A percentile compares a stretch with the other conserved stretches of the same genome.
Conservation (phyloP, 2,113 vertebrate species). For the Misgurnus anguillicaudatus region DNA sequence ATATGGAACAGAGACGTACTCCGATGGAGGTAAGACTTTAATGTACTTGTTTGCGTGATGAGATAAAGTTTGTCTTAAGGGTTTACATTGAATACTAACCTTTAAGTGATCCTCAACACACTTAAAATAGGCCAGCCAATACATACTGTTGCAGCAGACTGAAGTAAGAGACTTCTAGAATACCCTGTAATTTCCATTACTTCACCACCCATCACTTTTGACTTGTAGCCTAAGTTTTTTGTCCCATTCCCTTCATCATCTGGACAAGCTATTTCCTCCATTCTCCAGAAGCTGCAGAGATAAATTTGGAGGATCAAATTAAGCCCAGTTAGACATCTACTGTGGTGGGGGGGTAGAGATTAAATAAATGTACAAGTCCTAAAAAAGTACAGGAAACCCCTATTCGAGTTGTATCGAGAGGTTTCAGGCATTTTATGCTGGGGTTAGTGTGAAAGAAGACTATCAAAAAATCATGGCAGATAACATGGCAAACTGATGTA, state of each 20-base stretch:
- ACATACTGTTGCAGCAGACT: neutral
- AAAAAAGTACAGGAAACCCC: neutral
- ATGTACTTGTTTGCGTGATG: neutral
- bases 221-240: neutral
- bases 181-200: conserved; percentile 11
- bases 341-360: conserved; percentile 11
- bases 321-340: conserved; percentile 40
- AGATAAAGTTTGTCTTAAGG: neutral
- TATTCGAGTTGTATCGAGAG: neutral
- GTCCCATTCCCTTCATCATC: neutral
- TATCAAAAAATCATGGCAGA: neutral
- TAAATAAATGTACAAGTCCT: conserved; percentile 30
- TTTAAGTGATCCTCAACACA: no score
- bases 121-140: neutral
- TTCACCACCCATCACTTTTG: neutral
- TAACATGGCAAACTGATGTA: neutral
- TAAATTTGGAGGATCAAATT: conserved; percentile 47
- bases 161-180: neutral
- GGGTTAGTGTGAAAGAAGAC: conserved; percentile 9
- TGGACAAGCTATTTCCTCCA: conserved; percentile 6
- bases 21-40: conserved; percentile 91
- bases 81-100: no score
- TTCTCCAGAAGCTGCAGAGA: conserved; percentile 38
- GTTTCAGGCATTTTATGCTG: neutral
- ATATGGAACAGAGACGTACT: conserved; percentile 98